Base-by-base conservation (phyloP, 1,140 invertebrate genomes). In the Danaus melanippus region DNA sequence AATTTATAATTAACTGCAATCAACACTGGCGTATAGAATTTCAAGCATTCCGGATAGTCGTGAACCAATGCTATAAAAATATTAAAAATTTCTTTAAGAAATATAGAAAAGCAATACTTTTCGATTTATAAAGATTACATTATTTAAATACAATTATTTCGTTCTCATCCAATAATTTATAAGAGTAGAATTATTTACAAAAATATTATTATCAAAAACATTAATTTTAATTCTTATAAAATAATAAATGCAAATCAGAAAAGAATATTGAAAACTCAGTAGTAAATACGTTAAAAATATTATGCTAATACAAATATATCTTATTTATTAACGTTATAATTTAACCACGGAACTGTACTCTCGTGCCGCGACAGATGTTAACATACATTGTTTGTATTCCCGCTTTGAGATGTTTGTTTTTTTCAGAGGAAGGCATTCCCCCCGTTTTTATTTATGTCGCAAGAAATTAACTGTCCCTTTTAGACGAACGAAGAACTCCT, bases 1-100 rank as follows among this genome's bases (percentile, higher is more conserved):
- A 74, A 77, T 86, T 80, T 86, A 86, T 84, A 86, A 86, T 84
- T 86, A 86, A 84, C 83, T 86, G 83, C 80, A 86, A 86, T 86
- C 80, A 86, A 84, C 80, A 81, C 83, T 83, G 74, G 80, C 76
- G 78, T 78, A 86, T 86, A 83, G 80, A 83, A 86, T 86, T 84
- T 84, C 80, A 69, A 71, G 71, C 60, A 75, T 75, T 64, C 54
- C 39, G 74, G 68, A 84, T 76, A 72, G 56, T 78, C 63, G 55
- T 42, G 55, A 21, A 39, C 56, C 64, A 50, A 64, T 67, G 15
- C 61, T 12, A 59, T 56, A 40, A 43, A 54, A 49, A 21, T 46
- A 56, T 49, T 41, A 53, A 7, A 4, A 32, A 32, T 32, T 32
- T 32, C 21, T 32, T 32, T 32, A 32, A 32, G 7, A 32, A 32